Percentiles rank a stretch among this genome's conserved stretches.
phyloP scores from a whole-genome alignment of 2,113 vertebrate genomes.

The Antechinus stuartii region DNA sequence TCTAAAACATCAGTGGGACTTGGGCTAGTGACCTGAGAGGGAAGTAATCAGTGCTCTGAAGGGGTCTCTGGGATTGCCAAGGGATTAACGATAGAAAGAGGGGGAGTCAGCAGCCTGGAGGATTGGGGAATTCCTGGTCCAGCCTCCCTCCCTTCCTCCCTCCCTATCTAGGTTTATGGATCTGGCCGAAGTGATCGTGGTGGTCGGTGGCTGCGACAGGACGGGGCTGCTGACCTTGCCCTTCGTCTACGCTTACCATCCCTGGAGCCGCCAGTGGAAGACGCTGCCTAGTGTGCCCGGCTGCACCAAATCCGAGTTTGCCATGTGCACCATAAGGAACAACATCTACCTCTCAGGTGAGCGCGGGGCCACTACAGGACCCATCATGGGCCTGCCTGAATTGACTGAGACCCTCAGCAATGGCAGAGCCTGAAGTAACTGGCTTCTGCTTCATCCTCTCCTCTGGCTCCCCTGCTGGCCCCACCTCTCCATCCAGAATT shows the following conservation, averaged over 20 bases:
- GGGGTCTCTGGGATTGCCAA: not conserved
- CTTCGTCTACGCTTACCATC: conserved; percentile 84
- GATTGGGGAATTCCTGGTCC: not conserved
- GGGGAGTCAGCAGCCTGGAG: not conserved
- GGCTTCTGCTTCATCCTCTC: not conserved
- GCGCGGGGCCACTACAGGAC: not conserved
- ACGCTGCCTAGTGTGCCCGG: conserved; percentile 85
- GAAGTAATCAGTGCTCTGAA: not conserved
- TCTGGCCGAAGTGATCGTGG: conserved; percentile 85
- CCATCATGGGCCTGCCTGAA: not conserved
- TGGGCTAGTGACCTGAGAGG: not conserved
- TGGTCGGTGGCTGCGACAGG: conserved; percentile 88
- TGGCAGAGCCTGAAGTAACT: not conserved
- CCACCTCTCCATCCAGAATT: not conserved
- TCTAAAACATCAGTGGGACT: not conserved
- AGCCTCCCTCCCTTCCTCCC: not conserved
- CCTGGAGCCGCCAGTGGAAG: conserved; percentile 83
- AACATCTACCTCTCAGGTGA: conserved; percentile 90
- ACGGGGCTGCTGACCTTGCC: conserved; percentile 86
- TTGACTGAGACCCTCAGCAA: not conserved
- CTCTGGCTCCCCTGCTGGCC: not conserved
- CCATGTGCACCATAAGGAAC: conserved; percentile 87
- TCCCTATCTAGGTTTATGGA: conserved; percentile 84
- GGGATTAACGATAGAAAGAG: not conserved
- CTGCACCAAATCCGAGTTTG: conserved; percentile 88